Conservation (phyloP, 2,797 vertebrate genomes). For the Okamejei kenojei region DNA sequence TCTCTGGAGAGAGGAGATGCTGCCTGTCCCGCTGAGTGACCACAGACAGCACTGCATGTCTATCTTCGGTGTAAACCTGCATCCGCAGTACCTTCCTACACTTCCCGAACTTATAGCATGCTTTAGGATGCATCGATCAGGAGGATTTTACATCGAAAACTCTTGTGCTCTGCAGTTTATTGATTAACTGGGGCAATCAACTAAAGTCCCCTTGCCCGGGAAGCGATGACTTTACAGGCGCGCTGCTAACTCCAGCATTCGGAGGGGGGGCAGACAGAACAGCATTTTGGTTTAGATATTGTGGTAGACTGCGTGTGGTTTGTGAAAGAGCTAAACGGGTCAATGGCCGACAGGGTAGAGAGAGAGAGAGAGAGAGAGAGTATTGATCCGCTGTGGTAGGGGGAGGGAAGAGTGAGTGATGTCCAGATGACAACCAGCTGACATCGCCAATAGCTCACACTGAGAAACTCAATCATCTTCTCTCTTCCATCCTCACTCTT, state of each 20-base stretch:
- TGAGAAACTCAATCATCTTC: background rate
- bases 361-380: background rate
- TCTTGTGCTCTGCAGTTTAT: background rate
- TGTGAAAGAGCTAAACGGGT: background rate
- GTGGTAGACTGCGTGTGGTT: background rate
- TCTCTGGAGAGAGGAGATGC: too few relatives aligned
- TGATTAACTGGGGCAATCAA: background rate
- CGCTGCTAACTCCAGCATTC: background rate
- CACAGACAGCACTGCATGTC: too few relatives aligned
- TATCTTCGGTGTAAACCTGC: too few relatives aligned
- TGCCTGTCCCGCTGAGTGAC: too few relatives aligned
- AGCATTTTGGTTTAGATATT: background rate
- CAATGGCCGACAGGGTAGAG: background rate
- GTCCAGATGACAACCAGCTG: background rate
- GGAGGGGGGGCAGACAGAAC: background rate
- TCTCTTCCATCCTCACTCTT: background rate
- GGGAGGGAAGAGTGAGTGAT: background rate
- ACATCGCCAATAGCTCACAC: background rate
- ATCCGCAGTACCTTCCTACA: too few relatives aligned
- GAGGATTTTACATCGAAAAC: background rate
- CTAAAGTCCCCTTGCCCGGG: too few relatives aligned
- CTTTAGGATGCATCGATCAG: too few relatives aligned
- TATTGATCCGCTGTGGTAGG: too few relatives aligned
- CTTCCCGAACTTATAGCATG: background rate
- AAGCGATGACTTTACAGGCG: background rate